These are phyloP conservation scores for Apis florea DNA, from an alignment of 1,140 invertebrate genomes.

Conservation along the genomic window DNA sequence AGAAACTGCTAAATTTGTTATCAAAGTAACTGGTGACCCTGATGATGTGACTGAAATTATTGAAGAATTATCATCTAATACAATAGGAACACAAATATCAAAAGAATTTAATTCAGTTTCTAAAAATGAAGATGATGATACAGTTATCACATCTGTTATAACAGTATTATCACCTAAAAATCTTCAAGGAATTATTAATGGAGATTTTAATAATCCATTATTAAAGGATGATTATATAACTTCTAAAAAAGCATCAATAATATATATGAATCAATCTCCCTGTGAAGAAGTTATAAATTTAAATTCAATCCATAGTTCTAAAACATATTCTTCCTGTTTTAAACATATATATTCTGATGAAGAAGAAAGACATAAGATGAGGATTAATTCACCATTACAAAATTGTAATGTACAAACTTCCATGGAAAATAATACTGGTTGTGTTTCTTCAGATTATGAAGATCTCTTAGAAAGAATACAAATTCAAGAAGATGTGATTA, in stretches of 20 bases:
- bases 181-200: constrained; percentile 7
- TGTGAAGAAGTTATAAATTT: not conserved
- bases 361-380: constrained; percentile 12
- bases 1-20: constrained; percentile 58
- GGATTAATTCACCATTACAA: not conserved
- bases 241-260: not conserved
- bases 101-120: constrained; percentile 22
- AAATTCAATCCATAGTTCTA: not conserved
- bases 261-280: not conserved
- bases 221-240: constrained; percentile 32
- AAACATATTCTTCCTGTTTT: constrained; percentile 17
- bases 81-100: constrained; percentile 19
- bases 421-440: constrained; percentile 2
- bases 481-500: constrained; percentile 69
- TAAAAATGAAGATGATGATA: constrained; percentile 23
- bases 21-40: constrained; percentile 70
- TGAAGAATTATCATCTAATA: constrained; percentile 64
- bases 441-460: constrained; percentile 10
- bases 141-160: constrained; percentile 66
- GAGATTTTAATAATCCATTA: constrained; percentile 20
- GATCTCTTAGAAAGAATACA: constrained; percentile 64
- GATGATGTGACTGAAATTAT: constrained; percentile 73
- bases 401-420: not conserved
- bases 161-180: constrained; percentile 32
- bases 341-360: constrained; percentile 12